A percentile compares a stretch with the other conserved stretches of the same genome.
Conservation (phyloP, 2,113 vertebrate species). For the Chiloscyllium plagiosum region DNA sequence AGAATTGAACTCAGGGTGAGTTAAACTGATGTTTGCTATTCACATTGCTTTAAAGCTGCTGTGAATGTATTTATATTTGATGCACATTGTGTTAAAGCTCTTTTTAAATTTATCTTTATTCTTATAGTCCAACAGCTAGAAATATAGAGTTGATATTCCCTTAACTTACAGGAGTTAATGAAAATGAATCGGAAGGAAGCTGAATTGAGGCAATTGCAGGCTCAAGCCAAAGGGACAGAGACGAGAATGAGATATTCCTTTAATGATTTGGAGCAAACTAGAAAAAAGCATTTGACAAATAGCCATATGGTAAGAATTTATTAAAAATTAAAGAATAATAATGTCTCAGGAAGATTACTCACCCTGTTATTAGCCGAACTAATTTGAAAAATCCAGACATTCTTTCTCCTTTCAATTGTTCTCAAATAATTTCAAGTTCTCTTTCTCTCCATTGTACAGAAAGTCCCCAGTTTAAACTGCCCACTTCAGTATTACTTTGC, state of each 20-base stretch:
- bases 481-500: neutral
- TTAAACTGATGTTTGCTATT: constrained; percentile 22
- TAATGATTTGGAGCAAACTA: constrained; percentile 67
- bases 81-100: neutral
- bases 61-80: neutral
- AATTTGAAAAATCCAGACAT: neutral
- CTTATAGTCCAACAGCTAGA: neutral
- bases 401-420: neutral
- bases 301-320: constrained; percentile 57
- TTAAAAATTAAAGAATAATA: constrained; percentile 24
- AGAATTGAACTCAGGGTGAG: constrained; percentile 71
- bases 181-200: constrained; percentile 72
- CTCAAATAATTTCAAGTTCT: neutral
- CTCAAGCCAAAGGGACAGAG: constrained; percentile 67
- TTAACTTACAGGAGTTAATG: constrained; percentile 63
- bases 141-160: neutral
- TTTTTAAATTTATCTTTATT: neutral
- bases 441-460: neutral
- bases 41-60: neutral
- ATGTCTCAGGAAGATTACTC: neutral
- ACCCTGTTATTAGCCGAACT: neutral
- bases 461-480: neutral
- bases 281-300: constrained; percentile 66
- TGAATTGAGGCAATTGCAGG: constrained; percentile 72
- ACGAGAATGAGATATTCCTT: constrained; percentile 83